Conservation (phyloP, 2,797 vertebrate species). For the Aplochiton taeniatus region DNA sequence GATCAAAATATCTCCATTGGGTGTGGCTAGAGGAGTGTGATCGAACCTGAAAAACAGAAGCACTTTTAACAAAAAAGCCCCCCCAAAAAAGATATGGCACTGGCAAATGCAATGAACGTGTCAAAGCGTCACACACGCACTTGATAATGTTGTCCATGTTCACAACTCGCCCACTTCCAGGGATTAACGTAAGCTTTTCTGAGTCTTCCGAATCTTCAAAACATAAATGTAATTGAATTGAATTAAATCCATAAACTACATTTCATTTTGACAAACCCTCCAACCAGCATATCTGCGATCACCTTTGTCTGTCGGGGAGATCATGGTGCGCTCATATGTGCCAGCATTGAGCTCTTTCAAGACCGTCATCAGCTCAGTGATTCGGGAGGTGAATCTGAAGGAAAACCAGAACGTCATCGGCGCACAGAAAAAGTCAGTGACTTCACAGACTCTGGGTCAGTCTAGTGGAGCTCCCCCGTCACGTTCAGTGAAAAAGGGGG, state of each 20-base stretch:
- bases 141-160: constrained; percentile 91
- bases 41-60: constrained; percentile 82
- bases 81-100: background rate
- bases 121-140: constrained; percentile 66
- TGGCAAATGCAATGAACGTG: background rate
- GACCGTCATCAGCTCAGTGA: constrained; percentile 95
- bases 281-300: constrained; percentile 2
- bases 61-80: background rate
- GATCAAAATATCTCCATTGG: constrained; percentile 95
- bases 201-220: constrained; percentile 66
- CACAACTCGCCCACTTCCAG: constrained; percentile 88
- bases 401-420: background rate
- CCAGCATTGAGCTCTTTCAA: constrained; percentile 92
- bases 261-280: background rate
- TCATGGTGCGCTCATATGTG: constrained; percentile 95
- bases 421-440: background rate
- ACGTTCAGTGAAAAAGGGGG: no score
- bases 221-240: constrained; percentile 27
- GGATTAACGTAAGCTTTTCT: constrained; percentile 76
- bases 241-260: background rate
- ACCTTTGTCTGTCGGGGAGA: constrained; percentile 88
- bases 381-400: constrained; percentile 91
- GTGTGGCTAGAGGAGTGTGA: constrained; percentile 90
- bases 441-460: background rate
- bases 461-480: no score